A percentile compares a stretch with the other conserved stretches of the same genome.
phyloP scores from a whole-genome alignment of 2,113 vertebrate species.

The Vulpes vulpes region DNA sequence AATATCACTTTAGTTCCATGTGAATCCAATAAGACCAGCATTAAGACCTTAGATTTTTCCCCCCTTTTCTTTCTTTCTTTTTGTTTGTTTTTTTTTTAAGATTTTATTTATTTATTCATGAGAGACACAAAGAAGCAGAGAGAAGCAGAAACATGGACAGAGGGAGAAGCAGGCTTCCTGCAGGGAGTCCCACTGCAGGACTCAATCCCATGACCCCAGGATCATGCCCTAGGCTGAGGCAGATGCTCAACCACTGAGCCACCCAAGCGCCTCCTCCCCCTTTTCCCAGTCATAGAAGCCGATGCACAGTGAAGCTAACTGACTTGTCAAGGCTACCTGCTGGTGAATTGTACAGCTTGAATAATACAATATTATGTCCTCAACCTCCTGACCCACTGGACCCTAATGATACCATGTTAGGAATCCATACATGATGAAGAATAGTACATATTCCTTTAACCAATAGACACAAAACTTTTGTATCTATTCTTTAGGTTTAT shows the following conservation, averaged over 20 bases:
- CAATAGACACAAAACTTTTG: not conserved
- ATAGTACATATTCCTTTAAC: not conserved
- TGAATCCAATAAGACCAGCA: not conserved
- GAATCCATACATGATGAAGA: not conserved
- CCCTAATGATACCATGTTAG: not conserved
- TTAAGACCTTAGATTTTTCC: not conserved
- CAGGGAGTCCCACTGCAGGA: too few species aligned
- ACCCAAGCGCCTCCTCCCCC: too few species aligned
- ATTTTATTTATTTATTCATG: too few species aligned
- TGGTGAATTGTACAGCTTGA: not conserved
- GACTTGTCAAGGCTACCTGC: not conserved
- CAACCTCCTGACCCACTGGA: not conserved
- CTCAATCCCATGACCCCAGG: too few species aligned
- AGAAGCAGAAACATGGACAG: too few species aligned
- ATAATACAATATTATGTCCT: not conserved
- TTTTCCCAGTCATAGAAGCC: not conserved
- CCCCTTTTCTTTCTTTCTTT: not conserved
- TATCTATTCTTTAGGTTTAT: not conserved
- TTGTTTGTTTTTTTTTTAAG: too few species aligned
- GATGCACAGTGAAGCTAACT: not conserved
- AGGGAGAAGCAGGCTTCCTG: too few species aligned
- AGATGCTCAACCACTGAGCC: too few species aligned
- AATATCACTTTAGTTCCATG: not conserved
- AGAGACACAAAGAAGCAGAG: too few species aligned
- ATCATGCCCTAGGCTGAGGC: too few species aligned